These are phyloP conservation scores for Brachypalpus laphriformis DNA, from an alignment of 2,888 invertebrate species.

Conservation along the genomic window DNA sequence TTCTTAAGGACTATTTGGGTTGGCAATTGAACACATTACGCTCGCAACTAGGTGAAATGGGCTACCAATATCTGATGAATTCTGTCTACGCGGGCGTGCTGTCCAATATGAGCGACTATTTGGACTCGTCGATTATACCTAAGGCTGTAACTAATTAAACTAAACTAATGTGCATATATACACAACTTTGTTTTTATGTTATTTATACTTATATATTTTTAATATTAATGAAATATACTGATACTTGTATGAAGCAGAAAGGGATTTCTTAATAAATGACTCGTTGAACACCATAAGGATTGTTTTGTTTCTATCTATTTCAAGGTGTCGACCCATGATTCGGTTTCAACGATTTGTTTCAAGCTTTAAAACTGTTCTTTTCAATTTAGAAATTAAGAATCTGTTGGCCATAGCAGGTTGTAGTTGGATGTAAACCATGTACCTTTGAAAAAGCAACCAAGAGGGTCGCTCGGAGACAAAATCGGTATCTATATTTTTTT, in stretches of 20 bases:
- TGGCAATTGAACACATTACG: conserved; percentile 88
- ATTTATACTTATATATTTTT: conserved; percentile 74
- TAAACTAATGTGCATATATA: conserved; percentile 67
- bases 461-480: too few species aligned
- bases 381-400: too few species aligned
- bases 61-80: conserved; percentile 89
- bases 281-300: conserved; percentile 54
- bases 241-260: conserved; percentile 58
- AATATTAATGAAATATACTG: conserved; percentile 66
- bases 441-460: too few species aligned
- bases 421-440: too few species aligned
- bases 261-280: conserved; percentile 69
- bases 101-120: conserved; percentile 87
- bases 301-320: background rate
- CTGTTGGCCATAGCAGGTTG: too few species aligned
- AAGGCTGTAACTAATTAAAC: conserved; percentile 72
- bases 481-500: too few species aligned
- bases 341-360: too few species aligned
- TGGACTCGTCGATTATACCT: conserved; percentile 76
- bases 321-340: too few species aligned
- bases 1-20: conserved; percentile 88
- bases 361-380: too few species aligned
- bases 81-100: conserved; percentile 89
- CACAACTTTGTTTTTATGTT: conserved; percentile 70
- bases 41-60: conserved; percentile 88